Conservation (phyloP, 2,888 invertebrate species). For the Heliconius sara region DNA sequence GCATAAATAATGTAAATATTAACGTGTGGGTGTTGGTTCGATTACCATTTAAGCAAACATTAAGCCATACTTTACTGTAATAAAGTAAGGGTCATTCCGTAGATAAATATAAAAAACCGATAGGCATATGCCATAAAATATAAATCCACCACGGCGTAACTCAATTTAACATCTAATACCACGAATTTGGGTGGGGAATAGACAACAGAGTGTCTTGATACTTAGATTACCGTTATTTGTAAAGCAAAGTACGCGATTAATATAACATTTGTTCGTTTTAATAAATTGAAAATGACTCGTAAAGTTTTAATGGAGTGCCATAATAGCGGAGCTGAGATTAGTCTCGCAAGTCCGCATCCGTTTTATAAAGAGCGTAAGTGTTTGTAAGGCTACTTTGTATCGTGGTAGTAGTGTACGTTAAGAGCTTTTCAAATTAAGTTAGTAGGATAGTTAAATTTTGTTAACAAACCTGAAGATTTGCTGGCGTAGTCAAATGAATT, state of each 20-base stretch:
- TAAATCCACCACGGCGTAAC: too few relatives aligned
- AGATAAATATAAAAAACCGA: too few relatives aligned
- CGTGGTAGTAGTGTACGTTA: neutral
- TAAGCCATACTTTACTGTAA: neutral
- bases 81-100: too few relatives aligned
- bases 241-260: neutral
- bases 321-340: neutral
- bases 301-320: constrained; percentile 22
- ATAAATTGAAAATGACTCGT: neutral
- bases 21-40: neutral
- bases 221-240: neutral
- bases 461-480: neutral
- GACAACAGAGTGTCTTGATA: too few relatives aligned
- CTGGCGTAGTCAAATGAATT: neutral
- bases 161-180: too few relatives aligned
- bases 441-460: neutral
- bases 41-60: neutral
- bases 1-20: neutral
- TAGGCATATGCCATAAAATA: too few relatives aligned
- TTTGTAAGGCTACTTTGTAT: constrained; percentile 9
- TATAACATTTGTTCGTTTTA: neutral
- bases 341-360: constrained; percentile 5
- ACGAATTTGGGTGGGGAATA: too few relatives aligned
- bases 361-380: neutral
- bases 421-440: neutral